phyloP scores from a whole-genome alignment of 2,888 invertebrate genomes.

The Lamellibrachia columna region DNA sequence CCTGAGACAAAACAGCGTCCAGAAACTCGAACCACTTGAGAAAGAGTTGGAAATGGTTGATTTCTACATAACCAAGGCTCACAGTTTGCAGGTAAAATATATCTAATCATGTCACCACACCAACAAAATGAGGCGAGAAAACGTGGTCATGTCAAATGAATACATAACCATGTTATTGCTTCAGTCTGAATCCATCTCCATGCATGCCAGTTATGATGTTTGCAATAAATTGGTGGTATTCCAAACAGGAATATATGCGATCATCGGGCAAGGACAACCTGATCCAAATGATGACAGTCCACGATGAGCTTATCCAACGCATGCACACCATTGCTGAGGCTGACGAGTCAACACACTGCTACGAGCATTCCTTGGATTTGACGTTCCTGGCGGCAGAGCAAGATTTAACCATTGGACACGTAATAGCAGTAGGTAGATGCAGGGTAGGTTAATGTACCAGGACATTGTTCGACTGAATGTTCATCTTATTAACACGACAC shows the following conservation, averaged over 20 bases:
- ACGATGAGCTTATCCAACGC: conserved; percentile 43
- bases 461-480: too few species aligned
- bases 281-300: conserved; percentile 37
- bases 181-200: too few species aligned
- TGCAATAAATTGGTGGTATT: neutral
- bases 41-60: conserved; percentile 38
- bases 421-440: too few species aligned
- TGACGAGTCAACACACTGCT: conserved; percentile 28
- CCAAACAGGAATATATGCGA: neutral
- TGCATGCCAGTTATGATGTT: too few species aligned
- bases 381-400: too few species aligned
- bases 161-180: too few species aligned
- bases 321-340: conserved; percentile 41
- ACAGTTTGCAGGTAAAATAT: conserved; percentile 27
- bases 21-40: conserved; percentile 34
- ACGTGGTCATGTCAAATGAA: too few species aligned
- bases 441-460: too few species aligned
- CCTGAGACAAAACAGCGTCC: conserved; percentile 32
- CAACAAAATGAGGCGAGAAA: too few species aligned
- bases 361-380: neutral
- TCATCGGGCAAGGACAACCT: conserved; percentile 21
- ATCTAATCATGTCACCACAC: too few species aligned
- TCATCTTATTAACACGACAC: too few species aligned
- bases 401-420: too few species aligned
- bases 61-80: conserved; percentile 35